phyloP scores from a whole-genome alignment of 2,797 vertebrate species.

The Girardinus metallicus region DNA sequence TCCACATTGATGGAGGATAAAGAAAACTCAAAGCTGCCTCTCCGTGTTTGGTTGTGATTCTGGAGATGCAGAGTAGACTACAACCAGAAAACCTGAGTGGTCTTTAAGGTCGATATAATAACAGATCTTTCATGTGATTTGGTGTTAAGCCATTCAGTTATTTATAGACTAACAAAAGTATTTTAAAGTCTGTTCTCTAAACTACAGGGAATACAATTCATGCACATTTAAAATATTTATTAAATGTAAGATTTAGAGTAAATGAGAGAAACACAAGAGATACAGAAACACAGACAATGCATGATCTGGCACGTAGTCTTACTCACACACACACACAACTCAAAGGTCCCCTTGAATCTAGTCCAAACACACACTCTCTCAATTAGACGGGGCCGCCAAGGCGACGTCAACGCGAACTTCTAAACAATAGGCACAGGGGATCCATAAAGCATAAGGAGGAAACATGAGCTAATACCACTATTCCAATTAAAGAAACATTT shows the following conservation, averaged over 20 bases:
- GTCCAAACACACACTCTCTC: slow-evolving; percentile 79
- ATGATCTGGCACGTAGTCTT: slow-evolving; percentile 30
- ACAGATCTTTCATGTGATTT: too few relatives aligned
- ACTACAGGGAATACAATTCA: too few relatives aligned
- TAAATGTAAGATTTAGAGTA: slow-evolving; percentile 13
- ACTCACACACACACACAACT: slow-evolving; percentile 27
- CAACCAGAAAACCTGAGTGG: too few relatives aligned
- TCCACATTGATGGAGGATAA: too few relatives aligned
- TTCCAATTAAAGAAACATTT: slow-evolving; percentile 82
- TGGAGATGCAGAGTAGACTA: too few relatives aligned
- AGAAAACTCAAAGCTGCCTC: too few relatives aligned
- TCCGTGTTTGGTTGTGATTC: too few relatives aligned
- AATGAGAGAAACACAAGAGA: slow-evolving; percentile 24
- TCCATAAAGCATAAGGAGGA: slow-evolving; percentile 77
- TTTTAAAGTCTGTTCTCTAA: too few relatives aligned
- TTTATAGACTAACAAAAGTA: too few relatives aligned
- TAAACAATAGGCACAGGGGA: slow-evolving; percentile 79
- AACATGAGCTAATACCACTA: slow-evolving; percentile 81
- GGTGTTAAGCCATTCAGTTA: too few relatives aligned
- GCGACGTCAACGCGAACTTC: slow-evolving; percentile 75
- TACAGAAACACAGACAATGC: background rate
- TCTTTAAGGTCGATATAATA: too few relatives aligned
- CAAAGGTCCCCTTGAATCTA: slow-evolving; percentile 71
- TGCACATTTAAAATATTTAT: slow-evolving; percentile 25
- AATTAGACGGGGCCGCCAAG: slow-evolving; percentile 73